Evolutionary conservation across 1,140 invertebrate genomes (phyloP), one percentile per base, ranked within the genome.

Genomic region (Helicoverpa zea): DNA sequence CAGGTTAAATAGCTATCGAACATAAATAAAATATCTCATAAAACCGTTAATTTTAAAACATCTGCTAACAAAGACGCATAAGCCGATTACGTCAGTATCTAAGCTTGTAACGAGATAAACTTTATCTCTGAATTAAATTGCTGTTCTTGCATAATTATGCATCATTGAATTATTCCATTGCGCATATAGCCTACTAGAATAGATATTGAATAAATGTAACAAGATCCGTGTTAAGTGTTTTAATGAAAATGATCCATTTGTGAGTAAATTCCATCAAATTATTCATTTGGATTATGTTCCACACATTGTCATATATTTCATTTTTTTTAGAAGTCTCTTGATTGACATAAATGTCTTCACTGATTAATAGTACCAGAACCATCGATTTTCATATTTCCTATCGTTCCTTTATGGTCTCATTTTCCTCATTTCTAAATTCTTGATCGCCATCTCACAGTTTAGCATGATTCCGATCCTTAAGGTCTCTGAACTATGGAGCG

Each of bases 101-200:
- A 35, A 30, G 43, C 75, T 29, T 52, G 61, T 77, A 52, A 77
- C 61, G 61, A 77, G 75, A 77, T 77, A 77, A 66, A 77, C 29
- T 64, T 64, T 77, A 77, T 64, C 59, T 76, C 13, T 35, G 61
- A 49, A 54, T 77, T 64, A 77, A 77, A 64, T 77, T 54, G 49
- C 61, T 66, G n/a, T 52, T 64, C 61, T 64, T 29, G 59, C 29
- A 54, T 77, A 66, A 77, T 64, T 77, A 77, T 77, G 58, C 47
- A 77, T 77, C 43, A 66, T 64, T 64, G 47, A 52, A 66, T 77
- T 66, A 77, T 66, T 76, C 43, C 58, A 63, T 56, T 76, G 58
- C 58, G 58, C 58, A 63, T 49, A 23, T 66, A 76, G 51, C 51
- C 47, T 63, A 76, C 49, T 61, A 14, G 11, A 72, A 72, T 72